These are phyloP conservation scores for Grus americana DNA, from an alignment of 2,113 vertebrate species.

Conservation along the genomic window DNA sequence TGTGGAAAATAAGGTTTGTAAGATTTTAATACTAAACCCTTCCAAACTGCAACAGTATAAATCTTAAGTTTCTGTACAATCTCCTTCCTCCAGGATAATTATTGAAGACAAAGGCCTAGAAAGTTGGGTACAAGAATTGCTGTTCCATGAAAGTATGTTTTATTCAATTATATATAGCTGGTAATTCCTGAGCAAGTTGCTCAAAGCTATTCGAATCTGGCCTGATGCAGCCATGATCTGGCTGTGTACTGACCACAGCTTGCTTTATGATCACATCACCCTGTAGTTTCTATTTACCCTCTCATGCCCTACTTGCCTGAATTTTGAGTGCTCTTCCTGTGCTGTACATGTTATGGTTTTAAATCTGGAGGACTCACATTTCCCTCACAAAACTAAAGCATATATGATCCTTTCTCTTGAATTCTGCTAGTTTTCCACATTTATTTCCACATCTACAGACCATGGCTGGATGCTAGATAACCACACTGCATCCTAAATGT, in stretches of 20 bases:
- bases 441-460: neutral
- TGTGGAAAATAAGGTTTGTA: neutral
- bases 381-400: neutral
- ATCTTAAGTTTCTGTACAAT: neutral
- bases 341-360: neutral
- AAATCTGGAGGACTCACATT: neutral
- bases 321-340: neutral
- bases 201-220: neutral
- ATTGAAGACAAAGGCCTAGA: neutral
- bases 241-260: neutral
- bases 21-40: neutral
- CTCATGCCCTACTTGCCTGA: neutral
- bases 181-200: neutral
- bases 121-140: neutral
- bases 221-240: neutral
- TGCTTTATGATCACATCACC: neutral
- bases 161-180: neutral
- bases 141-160: neutral
- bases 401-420: neutral
- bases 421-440: neutral
- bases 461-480: neutral
- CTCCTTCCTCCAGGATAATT: neutral
- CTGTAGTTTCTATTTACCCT: neutral
- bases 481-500: neutral
- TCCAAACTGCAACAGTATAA: neutral